Base-by-base conservation (phyloP, 2,797 vertebrate genomes). In the Pelochelys cantorii region DNA sequence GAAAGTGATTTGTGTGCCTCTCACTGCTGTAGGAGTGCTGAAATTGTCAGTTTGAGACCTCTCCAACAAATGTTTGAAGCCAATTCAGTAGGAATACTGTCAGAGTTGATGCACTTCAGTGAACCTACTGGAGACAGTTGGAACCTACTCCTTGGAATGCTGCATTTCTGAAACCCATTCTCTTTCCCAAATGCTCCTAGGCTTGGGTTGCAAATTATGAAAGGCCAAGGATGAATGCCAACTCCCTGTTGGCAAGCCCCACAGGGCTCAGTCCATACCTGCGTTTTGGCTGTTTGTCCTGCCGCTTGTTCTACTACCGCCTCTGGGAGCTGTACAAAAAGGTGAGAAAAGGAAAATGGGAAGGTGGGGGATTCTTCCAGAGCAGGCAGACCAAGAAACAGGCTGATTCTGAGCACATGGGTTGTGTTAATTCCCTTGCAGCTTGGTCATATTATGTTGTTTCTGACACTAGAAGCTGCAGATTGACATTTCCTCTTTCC, bases 221-320 rank as follows among this genome's bases (percentile, higher is more conserved):
- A 97, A 98, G 98, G 88, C 98, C 99, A 11, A 98, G 98, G 94
- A 99, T 99, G 97, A 99, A 98, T 0, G 98, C 98, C 48, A 99
- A 98, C 93, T 99, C 99, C 0, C 97, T 99, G 92, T 98, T 99
- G 81, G 99, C 99, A 95, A 99, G 99, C 91, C 99, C 99, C 3
- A 99, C 99, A 0, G 99, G 99, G 91, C 98, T 99, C 93, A 99
- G 99, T 97, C 99, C 99, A 42, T 99, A 99, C 97, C 98, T 99
- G 94, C 99, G 99, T 74, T 99, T 99, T 1, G 99, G 99, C 62
- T 99, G 99, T 95, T 97, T 99, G 92, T 99, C 99, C 86, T 99
- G 99, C 95, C 98, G 99, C 52, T 98, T 99, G 81, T 98, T 99
- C 92, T 99, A 99, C 98, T 99, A 99, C 97, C 99, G 99, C 93